A percentile compares a stretch with the other conserved stretches of the same genome.
phyloP scores from a whole-genome alignment of 2,888 invertebrate species.

The Steinernema hermaphroditum region DNA sequence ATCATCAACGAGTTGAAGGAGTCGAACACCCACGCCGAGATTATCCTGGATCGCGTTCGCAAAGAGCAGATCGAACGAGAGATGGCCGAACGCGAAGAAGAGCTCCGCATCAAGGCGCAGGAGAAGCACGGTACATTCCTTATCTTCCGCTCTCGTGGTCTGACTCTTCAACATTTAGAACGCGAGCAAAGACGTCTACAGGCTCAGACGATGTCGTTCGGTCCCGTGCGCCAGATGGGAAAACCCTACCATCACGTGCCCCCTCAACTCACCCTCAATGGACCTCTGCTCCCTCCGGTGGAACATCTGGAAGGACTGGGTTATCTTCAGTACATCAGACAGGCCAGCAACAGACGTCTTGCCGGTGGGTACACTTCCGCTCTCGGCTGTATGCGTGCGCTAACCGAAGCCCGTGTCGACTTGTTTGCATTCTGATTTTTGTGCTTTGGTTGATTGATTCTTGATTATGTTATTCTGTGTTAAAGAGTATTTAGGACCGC shows the following conservation, averaged over 20 bases:
- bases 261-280: conserved; percentile 42
- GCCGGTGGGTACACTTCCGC: conserved; percentile 60
- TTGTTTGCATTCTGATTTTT: conserved; percentile 39
- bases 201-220: conserved; percentile 72
- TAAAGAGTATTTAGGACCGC: background rate
- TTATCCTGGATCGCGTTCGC: conserved; percentile 71
- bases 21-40: conserved; percentile 84
- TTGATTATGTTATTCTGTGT: background rate
- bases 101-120: conserved; percentile 72
- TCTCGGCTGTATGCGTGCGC: conserved; percentile 55
- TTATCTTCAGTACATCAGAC: conserved; percentile 45
- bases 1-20: conserved; percentile 93
- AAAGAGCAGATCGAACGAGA: conserved; percentile 71
- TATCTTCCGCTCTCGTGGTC: background rate
- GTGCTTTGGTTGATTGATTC: conserved; percentile 17
- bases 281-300: conserved; percentile 70
- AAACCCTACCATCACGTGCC: conserved; percentile 75
- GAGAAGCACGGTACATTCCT: conserved; percentile 69
- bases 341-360: conserved; percentile 42
- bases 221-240: conserved; percentile 74
- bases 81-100: conserved; percentile 67
- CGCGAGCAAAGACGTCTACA: conserved; percentile 36
- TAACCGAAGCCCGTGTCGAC: conserved; percentile 60
- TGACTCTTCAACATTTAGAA: conserved; percentile 34
- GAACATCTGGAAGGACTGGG: conserved; percentile 71